Base-by-base conservation (phyloP, 2,113 vertebrate species). In the Ctenodactylus gundi region DNA sequence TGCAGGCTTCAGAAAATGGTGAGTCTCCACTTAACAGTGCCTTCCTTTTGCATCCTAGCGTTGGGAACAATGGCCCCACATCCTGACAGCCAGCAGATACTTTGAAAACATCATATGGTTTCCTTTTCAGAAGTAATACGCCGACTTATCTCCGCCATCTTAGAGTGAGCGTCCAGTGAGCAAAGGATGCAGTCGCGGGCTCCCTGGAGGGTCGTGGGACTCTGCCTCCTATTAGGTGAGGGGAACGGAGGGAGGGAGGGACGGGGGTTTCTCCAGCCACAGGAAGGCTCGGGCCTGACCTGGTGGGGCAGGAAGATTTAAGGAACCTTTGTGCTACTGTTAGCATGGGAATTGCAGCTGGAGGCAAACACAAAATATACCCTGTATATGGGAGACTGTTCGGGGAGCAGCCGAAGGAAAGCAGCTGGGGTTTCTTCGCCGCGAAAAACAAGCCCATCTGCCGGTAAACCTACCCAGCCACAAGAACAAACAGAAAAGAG, bases 191-290 rank as follows among this genome's bases (percentile, higher is more conserved):
- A 0, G 53, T 27, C 58, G 8, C 20, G 29, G 34, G 25, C 53
- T n/a, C 44, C 90, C 92, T 94, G 97, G 96, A 60, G 14, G 10
- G 23, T 96, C 18, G 46, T 97, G 88, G 95, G 90, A 34, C 88
- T 97, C 73, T 89, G 81, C 70, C 90, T 97, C 62, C 36, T 97
- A 18, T 21, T 83, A 49, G 90, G 97, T 97, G 25, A 97, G 96
- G 53, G 39, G 41, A 18, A 6, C 7, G 34, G 34, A 20, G 21
- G 21, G 31, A 36, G 60, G 73, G 14, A 57, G 25, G 51, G 14
- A 57, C 20, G 51, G 46, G 4, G 34, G 9, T 53, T 86, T 93
- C 72, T 75, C 87, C 64, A 88, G 86, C n/a, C 49, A 6, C 6
- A 75, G 75, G 39, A 67, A 80, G 41, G 51, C 49, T 68, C 84